Percentiles rank a stretch among this genome's conserved stretches.
phyloP scores from a whole-genome alignment of 2,797 vertebrate genomes.

The Hemitrygon akajei region DNA sequence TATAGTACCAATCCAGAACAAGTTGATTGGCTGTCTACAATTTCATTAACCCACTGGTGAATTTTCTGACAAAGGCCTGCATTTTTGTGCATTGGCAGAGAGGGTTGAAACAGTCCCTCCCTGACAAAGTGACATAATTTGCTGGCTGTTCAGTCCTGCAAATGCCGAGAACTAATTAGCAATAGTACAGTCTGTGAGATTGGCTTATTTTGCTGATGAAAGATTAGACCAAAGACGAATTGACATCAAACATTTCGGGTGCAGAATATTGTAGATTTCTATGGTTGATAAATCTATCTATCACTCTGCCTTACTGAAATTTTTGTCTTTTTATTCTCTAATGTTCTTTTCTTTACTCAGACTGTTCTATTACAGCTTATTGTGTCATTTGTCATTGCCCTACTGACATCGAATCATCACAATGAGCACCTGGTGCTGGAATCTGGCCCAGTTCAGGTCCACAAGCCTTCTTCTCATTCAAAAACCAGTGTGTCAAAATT shows the following conservation, averaged over 20 bases:
- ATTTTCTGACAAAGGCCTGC: background rate
- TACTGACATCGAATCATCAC: background rate
- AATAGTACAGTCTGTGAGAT: background rate
- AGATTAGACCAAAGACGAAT: background rate
- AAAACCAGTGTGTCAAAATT: background rate
- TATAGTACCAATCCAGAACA: background rate
- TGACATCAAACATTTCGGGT: background rate
- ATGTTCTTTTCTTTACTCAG: background rate
- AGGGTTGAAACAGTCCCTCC: no score
- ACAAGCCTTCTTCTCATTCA: background rate
- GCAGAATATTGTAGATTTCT: background rate
- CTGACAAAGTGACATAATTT: background rate
- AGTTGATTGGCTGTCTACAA: background rate
- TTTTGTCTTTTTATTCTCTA: background rate
- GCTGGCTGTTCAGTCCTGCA: background rate
- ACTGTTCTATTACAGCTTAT: background rate
- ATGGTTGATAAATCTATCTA: background rate
- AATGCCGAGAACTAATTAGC: background rate
- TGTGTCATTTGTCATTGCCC: background rate
- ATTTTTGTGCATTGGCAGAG: background rate
- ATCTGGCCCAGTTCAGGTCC: background rate
- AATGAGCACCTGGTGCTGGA: conserved; percentile 5
- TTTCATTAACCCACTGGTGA: background rate
- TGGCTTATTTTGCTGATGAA: background rate
- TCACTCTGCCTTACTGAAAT: background rate